Evolutionary conservation across 2,888 invertebrate genomes (phyloP).

Genomic region (Acheta domesticus): DNA sequence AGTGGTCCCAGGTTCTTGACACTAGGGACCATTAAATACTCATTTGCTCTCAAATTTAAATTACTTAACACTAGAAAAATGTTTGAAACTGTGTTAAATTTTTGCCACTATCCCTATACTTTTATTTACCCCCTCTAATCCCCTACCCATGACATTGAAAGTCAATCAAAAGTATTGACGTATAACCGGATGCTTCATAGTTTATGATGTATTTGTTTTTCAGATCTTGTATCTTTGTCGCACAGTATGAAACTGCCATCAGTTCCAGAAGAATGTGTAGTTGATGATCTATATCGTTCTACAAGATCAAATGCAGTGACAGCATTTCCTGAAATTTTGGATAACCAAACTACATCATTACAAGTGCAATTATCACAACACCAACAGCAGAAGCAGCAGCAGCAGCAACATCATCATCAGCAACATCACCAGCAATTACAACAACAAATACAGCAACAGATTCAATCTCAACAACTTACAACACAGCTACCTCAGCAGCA

Average conservation of each 20-base stretch:
- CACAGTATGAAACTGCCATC: slow-evolving; percentile 55
- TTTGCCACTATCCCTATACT: too few relatives aligned
- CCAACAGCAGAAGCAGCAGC: not conserved
- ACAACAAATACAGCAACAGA: slow-evolving; percentile 28
- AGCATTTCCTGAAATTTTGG: slow-evolving; percentile 21
- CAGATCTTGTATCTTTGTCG: slow-evolving; percentile 52
- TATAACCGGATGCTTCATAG: too few relatives aligned
- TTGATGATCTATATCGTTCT: slow-evolving; percentile 30
- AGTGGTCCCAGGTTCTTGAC: too few relatives aligned
- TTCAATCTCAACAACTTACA: slow-evolving; percentile 27
- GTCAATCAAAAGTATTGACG: too few relatives aligned
- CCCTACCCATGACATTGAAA: too few relatives aligned
- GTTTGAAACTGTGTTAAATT: too few relatives aligned
- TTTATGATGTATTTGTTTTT: too few relatives aligned
- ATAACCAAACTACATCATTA: slow-evolving; percentile 6
- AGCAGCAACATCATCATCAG: too few relatives aligned
- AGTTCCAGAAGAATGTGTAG: slow-evolving; percentile 57
- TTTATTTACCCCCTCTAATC: too few relatives aligned
- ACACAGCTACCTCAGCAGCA: slow-evolving; percentile 25
- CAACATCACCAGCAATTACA: not conserved
- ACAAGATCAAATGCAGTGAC: slow-evolving; percentile 12
- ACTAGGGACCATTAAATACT: too few relatives aligned
- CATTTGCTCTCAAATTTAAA: too few relatives aligned
- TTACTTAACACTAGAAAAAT: too few relatives aligned
- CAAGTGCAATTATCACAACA: slow-evolving; percentile 22